Evolutionary conservation across 2,113 vertebrate genomes (phyloP).

Genomic region (Rafetus swinhoei): DNA sequence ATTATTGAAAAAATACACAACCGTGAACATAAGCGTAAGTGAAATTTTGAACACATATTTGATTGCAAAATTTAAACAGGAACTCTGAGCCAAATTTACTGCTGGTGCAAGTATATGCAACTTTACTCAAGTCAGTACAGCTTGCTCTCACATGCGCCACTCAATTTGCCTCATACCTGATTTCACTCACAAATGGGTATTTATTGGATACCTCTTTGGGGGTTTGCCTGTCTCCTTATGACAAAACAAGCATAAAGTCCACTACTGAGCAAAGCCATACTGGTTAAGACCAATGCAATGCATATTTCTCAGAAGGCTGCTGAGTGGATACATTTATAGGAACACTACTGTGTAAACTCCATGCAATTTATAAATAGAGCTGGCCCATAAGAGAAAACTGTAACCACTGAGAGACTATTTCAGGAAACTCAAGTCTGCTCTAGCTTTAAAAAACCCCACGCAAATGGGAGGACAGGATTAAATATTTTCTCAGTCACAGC

Average conservation of each 20-base stretch:
- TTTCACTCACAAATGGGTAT: background rate
- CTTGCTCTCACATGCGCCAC: background rate
- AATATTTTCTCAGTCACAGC: background rate
- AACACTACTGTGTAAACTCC: background rate
- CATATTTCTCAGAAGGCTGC: conserved; percentile 15
- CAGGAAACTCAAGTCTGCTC: background rate
- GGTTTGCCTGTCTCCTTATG: background rate
- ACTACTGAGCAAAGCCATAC: background rate
- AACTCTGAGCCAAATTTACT: background rate
- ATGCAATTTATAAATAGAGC: background rate
- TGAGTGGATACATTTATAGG: background rate
- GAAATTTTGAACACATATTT: background rate
- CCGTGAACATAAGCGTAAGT: background rate
- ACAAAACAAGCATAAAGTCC: background rate
- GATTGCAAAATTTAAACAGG: background rate
- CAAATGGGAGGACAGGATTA: background rate
- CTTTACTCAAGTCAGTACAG: background rate
- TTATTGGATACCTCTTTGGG: background rate
- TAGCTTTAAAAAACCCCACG: background rate
- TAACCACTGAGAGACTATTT: background rate
- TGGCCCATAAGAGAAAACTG: background rate
- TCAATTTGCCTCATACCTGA: background rate
- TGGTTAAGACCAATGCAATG: background rate
- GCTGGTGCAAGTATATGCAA: background rate
- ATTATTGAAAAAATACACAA: background rate